Evolutionary conservation across 2,888 invertebrate genomes (phyloP).

Genomic region (Cepaea hortensis): DNA sequence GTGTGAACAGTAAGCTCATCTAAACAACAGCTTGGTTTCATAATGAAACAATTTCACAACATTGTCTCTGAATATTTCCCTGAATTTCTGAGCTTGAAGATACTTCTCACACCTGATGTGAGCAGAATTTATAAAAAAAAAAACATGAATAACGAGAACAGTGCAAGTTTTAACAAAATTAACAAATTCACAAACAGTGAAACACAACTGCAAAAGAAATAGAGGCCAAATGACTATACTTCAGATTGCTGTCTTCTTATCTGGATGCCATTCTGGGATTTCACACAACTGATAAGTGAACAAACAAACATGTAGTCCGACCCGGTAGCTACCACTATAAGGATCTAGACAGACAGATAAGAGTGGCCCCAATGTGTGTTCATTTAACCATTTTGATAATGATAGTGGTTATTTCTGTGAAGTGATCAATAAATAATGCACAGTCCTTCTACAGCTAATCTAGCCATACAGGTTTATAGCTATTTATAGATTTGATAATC

Average conservation of each 20-base stretch:
- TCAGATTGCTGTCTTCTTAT: background rate
- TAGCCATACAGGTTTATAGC: background rate
- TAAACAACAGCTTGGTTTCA: too few relatives aligned
- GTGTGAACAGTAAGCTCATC: too few relatives aligned
- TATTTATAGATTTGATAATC: background rate
- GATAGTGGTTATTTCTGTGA: background rate
- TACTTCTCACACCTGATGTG: too few relatives aligned
- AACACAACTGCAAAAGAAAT: too few relatives aligned
- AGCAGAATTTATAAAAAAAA: too few relatives aligned
- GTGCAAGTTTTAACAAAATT: too few relatives aligned
- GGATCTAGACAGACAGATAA: background rate
- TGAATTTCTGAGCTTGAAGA: too few relatives aligned
- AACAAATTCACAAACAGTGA: too few relatives aligned
- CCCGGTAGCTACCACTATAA: background rate
- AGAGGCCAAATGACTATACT: background rate
- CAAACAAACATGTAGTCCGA: constrained; percentile 1
- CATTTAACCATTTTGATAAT: background rate
- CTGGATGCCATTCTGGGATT: background rate
- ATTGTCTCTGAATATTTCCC: too few relatives aligned
- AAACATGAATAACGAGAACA: too few relatives aligned
- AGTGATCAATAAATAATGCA: background rate
- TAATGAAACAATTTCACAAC: too few relatives aligned
- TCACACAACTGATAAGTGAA: background rate
- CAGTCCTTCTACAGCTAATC: background rate
- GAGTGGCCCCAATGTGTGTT: background rate